These are phyloP conservation scores for Platorchestia sp. DNA, from an alignment of 1,140 invertebrate genomes.

Conservation along the genomic window DNA sequence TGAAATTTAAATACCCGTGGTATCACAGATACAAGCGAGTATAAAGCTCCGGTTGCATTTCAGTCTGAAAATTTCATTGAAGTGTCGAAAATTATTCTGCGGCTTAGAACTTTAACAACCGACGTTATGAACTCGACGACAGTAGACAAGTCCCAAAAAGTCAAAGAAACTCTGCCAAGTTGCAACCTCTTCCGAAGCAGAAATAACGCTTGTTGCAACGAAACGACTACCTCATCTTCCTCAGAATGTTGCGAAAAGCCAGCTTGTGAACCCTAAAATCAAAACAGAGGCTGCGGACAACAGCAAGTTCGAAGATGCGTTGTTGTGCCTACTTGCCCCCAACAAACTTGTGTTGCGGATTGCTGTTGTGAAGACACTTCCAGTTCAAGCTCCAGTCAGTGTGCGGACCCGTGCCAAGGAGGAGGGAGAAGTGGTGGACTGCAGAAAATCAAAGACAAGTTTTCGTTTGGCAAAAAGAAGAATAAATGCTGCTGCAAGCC, in stretches of 20 bases:
- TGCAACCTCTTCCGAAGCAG: background rate
- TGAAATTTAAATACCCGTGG: background rate
- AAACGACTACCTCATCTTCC: background rate
- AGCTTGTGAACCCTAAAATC: background rate
- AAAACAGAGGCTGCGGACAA: background rate
- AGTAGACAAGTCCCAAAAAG: background rate
- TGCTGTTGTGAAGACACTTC: background rate
- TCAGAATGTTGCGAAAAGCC: background rate
- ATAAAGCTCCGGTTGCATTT: background rate
- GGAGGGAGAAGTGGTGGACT: background rate
- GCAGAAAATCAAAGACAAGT: background rate
- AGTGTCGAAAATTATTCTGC: background rate
- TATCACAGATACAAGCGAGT: background rate
- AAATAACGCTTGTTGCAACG: background rate
- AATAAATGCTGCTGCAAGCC: background rate
- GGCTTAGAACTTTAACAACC: background rate
- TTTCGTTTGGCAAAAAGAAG: background rate
- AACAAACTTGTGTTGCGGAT: background rate
- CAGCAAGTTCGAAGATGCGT: background rate
- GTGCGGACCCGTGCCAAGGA: background rate
- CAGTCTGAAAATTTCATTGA: background rate
- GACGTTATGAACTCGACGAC: background rate
- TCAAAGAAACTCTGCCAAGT: background rate
- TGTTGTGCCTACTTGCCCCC: background rate
- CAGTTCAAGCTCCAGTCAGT: background rate